Conservation (phyloP, 2,797 vertebrate species). For the Holocentrus rufus region DNA sequence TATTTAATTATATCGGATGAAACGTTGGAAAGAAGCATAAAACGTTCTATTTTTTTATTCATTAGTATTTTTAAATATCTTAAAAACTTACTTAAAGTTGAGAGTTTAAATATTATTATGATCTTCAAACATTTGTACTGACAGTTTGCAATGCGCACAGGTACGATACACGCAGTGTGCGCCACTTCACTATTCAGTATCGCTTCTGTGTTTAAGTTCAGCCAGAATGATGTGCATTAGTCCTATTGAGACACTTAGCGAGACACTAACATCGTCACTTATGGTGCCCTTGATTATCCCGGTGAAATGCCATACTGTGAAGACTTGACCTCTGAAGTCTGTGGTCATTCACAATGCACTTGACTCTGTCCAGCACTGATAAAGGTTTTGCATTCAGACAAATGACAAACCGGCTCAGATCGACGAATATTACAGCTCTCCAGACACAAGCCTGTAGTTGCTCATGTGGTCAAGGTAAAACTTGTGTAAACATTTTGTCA, state of each 20-base stretch:
- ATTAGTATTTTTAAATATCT: too few species aligned
- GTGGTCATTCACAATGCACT: not conserved
- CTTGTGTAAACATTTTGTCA: slow-evolving; percentile 61
- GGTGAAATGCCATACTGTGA: slow-evolving; percentile 3
- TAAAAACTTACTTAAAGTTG: slow-evolving; percentile 21
- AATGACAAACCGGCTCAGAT: slow-evolving; percentile 20
- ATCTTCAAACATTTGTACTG: not conserved
- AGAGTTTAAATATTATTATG: not conserved
- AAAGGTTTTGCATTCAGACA: slow-evolving; percentile 18
- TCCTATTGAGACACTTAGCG: not conserved
- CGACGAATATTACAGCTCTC: slow-evolving; percentile 28
- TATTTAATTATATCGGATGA: not conserved
- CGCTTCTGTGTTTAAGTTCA: not conserved
- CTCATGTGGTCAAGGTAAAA: slow-evolving; percentile 55
- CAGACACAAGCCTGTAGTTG: slow-evolving; percentile 21
- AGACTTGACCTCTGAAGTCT: not conserved
- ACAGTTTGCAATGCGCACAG: not conserved
- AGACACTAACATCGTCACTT: not conserved
- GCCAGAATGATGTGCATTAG: not conserved
- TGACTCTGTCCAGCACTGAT: slow-evolving; percentile 7
- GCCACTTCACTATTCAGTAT: not conserved
- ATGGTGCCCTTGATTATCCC: slow-evolving; percentile 17
- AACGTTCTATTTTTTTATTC: too few species aligned
- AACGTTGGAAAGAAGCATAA: not conserved
- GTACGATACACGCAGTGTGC: not conserved